Base-by-base conservation (phyloP, 2,888 invertebrate species). In the Trichopria drosophilae region DNA sequence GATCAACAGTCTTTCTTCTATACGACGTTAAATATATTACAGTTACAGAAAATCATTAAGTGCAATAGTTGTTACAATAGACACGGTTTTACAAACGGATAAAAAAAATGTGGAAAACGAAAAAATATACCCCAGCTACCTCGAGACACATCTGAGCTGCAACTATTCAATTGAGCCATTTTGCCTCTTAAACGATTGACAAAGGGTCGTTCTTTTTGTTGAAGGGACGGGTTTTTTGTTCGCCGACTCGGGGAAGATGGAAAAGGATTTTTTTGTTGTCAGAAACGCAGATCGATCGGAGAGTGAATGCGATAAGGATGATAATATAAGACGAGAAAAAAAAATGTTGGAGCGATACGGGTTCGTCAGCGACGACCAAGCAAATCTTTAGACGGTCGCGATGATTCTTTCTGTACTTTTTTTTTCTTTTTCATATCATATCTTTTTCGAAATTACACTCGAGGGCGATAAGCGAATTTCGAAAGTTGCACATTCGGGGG, bases 11-110 rank as follows among this genome's bases (percentile, higher is more conserved):
- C 61, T 65, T 63, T 65, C 63, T 63, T 64, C 57, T 57, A 59
- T 60, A 48, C 58, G 58, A 61, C 55, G 59, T 62, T 63, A 60
- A 57, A 60, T 63, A 60, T 60, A 60, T 59, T 59, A 59, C 58
- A 62, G 59, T 59, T 63, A 62, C 57, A 63, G 67, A 64, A 71
- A 71, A 70, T 72, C 74, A 74, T 64, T n/a, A 73, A 73, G 75
- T 75, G 75, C 75, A 75, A 75, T 75, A 75, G 75, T 71, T 72
- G 65, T 69, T 67, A 73, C 73, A 73, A 75, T 73, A 73, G 72
- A 71, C 65, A 66, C 59, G 61, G 64, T 60, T 58, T 58, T 49
- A 59, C 55, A 61, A 44, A 20, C 34, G 41, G 46, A 61, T 51
- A 35, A 16, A 32, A 12, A 32, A 40, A 51, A 44, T 20, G 29